A percentile compares a stretch with the other conserved stretches of the same genome.
phyloP scores from a whole-genome alignment of 2,888 invertebrate species.

The Aphrophora alni region DNA sequence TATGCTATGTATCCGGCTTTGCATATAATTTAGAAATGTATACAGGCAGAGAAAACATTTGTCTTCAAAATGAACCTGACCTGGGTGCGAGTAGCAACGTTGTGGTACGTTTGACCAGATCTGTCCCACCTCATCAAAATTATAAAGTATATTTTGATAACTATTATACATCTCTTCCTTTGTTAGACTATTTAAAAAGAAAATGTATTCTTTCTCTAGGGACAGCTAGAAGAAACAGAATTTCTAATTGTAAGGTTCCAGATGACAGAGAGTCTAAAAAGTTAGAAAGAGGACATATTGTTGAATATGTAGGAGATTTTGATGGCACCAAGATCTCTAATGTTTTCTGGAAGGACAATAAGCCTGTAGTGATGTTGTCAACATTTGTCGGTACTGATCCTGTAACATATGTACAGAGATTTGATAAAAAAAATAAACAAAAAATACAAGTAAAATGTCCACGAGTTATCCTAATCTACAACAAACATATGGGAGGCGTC shows the following conservation, averaged over 20 bases:
- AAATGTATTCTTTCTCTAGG: constrained; percentile 3
- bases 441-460: constrained; percentile 43
- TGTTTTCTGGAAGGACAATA: constrained; percentile 54
- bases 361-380: constrained; percentile 52
- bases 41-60: constrained; percentile 1
- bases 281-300: constrained; percentile 10
- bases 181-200: constrained; percentile 44
- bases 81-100: neutral
- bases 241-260: constrained; percentile 18
- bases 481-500: neutral
- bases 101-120: neutral
- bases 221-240: constrained; percentile 11
- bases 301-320: constrained; percentile 22
- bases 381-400: constrained; percentile 53
- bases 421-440: constrained; percentile 53
- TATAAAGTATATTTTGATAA: neutral
- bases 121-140: neutral
- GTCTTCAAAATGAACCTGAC: neutral
- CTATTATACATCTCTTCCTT: constrained; percentile 41
- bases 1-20: constrained; percentile 51
- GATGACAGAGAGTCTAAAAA: constrained; percentile 10
- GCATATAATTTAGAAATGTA: constrained; percentile 54
- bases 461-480: neutral
- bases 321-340: constrained; percentile 11
- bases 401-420: constrained; percentile 53